A percentile compares a stretch with the other conserved stretches of the same genome.
Conservation (phyloP, 2,888 invertebrate species). For the Thysanoteuthis rhombus region DNA sequence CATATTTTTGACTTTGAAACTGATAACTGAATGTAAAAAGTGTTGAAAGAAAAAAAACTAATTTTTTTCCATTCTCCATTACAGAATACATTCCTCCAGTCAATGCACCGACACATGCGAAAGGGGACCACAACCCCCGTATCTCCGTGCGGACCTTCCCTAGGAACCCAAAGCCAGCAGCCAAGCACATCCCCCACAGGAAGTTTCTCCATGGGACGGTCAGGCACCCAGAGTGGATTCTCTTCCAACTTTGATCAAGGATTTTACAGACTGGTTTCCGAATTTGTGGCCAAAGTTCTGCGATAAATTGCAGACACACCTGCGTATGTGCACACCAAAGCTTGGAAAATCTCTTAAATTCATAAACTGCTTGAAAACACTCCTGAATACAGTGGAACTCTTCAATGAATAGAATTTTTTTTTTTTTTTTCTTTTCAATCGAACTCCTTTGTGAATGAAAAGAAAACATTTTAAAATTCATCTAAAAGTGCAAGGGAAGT, state of each 20-base stretch:
- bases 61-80: conserved; percentile 34
- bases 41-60: no score
- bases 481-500: no score
- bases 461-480: no score
- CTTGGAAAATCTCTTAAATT: no score
- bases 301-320: conserved; percentile 42
- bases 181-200: conserved; percentile 33
- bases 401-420: no score
- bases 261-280: conserved; percentile 60
- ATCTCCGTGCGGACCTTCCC: conserved; percentile 42
- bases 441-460: no score
- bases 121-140: conserved; percentile 47
- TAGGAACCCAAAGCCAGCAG: not conserved
- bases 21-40: no score
- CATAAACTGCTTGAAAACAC: no score
- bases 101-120: conserved; percentile 58
- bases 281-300: conserved; percentile 60
- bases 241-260: conserved; percentile 54
- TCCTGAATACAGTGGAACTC: no score
- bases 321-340: no score
- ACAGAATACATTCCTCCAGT: conserved; percentile 62
- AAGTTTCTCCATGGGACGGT: conserved; percentile 41
- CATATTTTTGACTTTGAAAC: no score
- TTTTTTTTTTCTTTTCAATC: no score
- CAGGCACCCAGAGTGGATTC: conserved; percentile 53